Evolutionary conservation across 2,113 vertebrate genomes (phyloP).

Genomic region (Nothoprocta perdicaria): DNA sequence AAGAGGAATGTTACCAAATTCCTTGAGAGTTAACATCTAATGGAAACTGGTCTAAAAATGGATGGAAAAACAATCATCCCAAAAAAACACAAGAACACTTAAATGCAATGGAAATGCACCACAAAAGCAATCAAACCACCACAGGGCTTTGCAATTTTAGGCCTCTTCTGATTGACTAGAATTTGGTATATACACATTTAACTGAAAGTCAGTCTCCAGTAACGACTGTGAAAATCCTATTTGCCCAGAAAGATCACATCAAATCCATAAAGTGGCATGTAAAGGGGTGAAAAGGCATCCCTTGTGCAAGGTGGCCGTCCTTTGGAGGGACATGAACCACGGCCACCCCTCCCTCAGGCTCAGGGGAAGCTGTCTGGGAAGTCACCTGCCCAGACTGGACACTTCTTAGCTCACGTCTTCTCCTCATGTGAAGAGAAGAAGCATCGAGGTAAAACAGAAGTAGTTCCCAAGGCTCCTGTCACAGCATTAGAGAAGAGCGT

Average conservation of each 20-base stretch:
- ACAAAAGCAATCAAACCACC: not conserved
- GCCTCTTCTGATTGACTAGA: not conserved
- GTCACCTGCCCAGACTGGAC: rapidly evolving
- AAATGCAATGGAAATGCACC: too few species aligned
- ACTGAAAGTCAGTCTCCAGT: not conserved
- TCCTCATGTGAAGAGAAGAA: too few species aligned
- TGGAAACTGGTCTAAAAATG: not conserved
- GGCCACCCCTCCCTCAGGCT: not conserved
- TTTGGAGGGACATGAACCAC: rapidly evolving
- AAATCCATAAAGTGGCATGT: not conserved
- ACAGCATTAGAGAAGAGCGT: too few species aligned
- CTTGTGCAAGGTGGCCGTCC: not conserved
- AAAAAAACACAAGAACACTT: not conserved
- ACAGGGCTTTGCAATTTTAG: not conserved
- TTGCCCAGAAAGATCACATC: not conserved
- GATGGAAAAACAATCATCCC: not conserved
- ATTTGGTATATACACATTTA: not conserved
- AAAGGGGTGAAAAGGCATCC: rapidly evolving
- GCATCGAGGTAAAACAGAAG: too few species aligned
- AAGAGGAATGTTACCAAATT: not conserved
- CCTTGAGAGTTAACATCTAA: not conserved
- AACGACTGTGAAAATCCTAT: not conserved
- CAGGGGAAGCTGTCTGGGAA: not conserved
- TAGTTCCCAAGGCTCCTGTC: too few species aligned
- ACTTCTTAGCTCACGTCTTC: too few species aligned